These are phyloP conservation scores for Megaleporinus macrocephalus DNA, from an alignment of 2,113 vertebrate genomes.

Conservation along the genomic window DNA sequence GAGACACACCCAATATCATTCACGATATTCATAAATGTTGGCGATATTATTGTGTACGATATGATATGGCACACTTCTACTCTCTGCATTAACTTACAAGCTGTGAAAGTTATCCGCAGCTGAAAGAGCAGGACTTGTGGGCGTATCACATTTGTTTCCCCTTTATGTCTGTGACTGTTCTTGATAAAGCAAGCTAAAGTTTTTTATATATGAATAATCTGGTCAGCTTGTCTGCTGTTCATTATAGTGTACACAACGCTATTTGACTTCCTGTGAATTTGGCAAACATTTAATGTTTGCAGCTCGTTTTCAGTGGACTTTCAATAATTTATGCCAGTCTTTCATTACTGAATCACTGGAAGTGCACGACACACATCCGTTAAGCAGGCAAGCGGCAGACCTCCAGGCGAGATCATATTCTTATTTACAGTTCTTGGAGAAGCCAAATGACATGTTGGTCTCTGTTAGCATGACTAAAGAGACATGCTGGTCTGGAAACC, in stretches of 20 bases:
- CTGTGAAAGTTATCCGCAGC: too few species aligned
- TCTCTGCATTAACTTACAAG: too few species aligned
- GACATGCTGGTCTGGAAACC: neutral
- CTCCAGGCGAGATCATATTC: neutral
- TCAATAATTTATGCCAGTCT: neutral
- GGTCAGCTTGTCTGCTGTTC: slow-evolving; percentile 9
- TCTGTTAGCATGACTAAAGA: slow-evolving; percentile 4
- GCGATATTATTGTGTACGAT: too few species aligned
- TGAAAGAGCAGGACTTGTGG: too few species aligned
- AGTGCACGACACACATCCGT: neutral
- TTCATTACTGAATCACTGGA: neutral
- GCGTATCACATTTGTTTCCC: neutral
- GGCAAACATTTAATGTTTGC: slow-evolving; percentile 22
- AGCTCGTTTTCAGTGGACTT: neutral
- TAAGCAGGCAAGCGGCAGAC: neutral
- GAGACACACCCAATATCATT: too few species aligned
- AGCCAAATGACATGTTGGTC: neutral
- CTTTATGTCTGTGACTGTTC: neutral
- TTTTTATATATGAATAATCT: neutral
- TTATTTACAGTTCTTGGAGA: neutral
- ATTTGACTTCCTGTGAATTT: slow-evolving; percentile 16
- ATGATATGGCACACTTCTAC: too few species aligned
- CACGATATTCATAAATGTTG: too few species aligned
- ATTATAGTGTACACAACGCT: neutral
- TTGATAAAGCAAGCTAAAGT: neutral